phyloP scores from a whole-genome alignment of 1,140 invertebrate genomes.

The Macrotrachela quadricornifera region DNA sequence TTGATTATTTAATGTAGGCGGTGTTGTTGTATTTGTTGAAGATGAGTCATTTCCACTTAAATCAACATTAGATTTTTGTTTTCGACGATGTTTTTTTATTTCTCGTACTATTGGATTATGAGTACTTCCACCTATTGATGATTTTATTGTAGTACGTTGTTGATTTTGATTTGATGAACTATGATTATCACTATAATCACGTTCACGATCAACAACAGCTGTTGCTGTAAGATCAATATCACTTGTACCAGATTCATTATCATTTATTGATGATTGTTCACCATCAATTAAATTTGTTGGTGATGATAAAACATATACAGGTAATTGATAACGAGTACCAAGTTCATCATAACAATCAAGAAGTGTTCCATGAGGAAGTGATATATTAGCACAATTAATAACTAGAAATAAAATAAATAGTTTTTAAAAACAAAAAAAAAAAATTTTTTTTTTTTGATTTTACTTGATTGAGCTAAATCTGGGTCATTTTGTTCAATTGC shows the following conservation, averaged over 20 bases:
- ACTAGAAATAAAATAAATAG: constrained; percentile 20
- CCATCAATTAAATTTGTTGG: constrained; percentile 56
- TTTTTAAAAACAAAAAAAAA: no score
- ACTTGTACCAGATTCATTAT: no score
- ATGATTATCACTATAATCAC: no score
- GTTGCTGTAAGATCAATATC: no score
- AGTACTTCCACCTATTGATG: background rate
- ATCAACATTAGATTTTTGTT: background rate
- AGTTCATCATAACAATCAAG: constrained; percentile 91
- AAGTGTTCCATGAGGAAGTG: constrained; percentile 69
- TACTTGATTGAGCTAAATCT: constrained; percentile 65
- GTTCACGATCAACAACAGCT: no score
- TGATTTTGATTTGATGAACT: no score
- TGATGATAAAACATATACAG: constrained; percentile 76
- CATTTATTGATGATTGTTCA: no score
- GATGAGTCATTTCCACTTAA: background rate
- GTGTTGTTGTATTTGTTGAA: constrained; percentile 19
- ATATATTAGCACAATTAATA: constrained; percentile 76
- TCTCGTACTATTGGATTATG: background rate
- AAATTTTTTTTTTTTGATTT: no score
- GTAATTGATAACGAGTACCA: constrained; percentile 75
- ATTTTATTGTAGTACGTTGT: background rate
- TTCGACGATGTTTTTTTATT: background rate
- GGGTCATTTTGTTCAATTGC: constrained; percentile 66
- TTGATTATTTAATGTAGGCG: constrained; percentile 20